Conservation (phyloP, 1,140 invertebrate genomes). For the Aphelenchoides besseyi region DNA sequence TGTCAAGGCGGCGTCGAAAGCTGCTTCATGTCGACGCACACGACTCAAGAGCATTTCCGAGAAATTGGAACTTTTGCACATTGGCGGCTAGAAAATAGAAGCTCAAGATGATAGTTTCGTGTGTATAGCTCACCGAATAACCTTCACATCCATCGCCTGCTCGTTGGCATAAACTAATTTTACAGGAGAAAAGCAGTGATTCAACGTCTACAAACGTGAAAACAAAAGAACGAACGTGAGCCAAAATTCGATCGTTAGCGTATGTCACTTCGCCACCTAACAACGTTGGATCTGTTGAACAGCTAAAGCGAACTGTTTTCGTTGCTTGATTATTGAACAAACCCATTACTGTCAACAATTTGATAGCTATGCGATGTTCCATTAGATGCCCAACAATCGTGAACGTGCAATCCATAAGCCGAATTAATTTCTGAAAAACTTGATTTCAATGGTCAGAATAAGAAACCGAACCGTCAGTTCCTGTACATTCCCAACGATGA, state of each 20-base stretch:
- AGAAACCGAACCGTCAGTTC: constrained; percentile 23
- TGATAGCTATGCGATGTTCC: constrained; percentile 27
- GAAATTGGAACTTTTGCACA: constrained; percentile 22
- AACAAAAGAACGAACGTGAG: constrained; percentile 37
- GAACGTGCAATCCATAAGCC: constrained; percentile 35
- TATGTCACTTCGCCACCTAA: constrained; percentile 38
- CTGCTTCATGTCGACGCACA: constrained; percentile 20
- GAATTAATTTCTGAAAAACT: constrained; percentile 25
- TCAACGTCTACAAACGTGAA: constrained; percentile 44
- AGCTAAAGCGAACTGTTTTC: constrained; percentile 31
- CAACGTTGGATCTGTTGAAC: constrained; percentile 37
- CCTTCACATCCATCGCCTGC: constrained; percentile 45
- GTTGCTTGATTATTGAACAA: background rate
- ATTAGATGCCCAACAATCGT: constrained; percentile 36
- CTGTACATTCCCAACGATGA: constrained; percentile 50
- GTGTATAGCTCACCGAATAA: constrained; percentile 27
- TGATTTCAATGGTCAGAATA: background rate
- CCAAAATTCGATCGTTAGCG: constrained; percentile 39
- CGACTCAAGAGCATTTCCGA: constrained; percentile 26
- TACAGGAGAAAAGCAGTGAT: constrained; percentile 45
- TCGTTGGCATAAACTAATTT: constrained; percentile 43
- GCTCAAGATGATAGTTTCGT: no score
- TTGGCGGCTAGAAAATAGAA: constrained; percentile 30
- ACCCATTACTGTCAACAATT: constrained; percentile 40
- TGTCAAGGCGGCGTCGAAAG: constrained; percentile 33